These are phyloP conservation scores for Zootoca vivipara DNA, from an alignment of 2,113 vertebrate genomes.

Conservation along the genomic window DNA sequence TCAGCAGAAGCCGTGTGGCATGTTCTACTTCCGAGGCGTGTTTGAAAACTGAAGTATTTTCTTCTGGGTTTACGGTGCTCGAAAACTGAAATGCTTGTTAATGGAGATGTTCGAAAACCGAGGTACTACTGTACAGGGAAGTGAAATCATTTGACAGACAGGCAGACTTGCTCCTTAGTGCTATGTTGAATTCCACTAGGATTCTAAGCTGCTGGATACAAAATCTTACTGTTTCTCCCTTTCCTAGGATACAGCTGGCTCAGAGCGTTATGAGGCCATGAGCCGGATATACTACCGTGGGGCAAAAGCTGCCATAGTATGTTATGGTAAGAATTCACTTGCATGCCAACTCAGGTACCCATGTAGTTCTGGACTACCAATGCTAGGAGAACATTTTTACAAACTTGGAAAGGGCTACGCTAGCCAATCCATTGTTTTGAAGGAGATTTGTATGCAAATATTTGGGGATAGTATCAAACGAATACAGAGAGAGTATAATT, in stretches of 20 bases:
- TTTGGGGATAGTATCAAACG: neutral
- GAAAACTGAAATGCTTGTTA: too few species aligned
- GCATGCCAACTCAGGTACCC: too few species aligned
- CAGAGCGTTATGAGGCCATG: conserved; percentile 97
- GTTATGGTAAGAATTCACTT: conserved; percentile 84
- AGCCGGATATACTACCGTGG: conserved; percentile 98
- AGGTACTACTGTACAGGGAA: too few species aligned
- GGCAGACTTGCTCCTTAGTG: too few species aligned
- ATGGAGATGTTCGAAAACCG: too few species aligned
- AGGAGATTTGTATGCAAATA: neutral
- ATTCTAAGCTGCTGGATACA: neutral
- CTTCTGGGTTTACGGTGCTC: too few species aligned
- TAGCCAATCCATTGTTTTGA: neutral
- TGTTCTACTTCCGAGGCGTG: too few species aligned
- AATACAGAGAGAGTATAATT: neutral
- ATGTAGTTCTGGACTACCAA: neutral
- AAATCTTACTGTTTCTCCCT: neutral
- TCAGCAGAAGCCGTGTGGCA: too few species aligned
- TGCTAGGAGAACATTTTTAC: too few species aligned
- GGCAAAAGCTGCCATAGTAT: conserved; percentile 92
- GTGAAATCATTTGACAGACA: too few species aligned
- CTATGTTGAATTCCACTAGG: too few species aligned
- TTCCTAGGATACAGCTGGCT: conserved; percentile 93
- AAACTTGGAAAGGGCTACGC: neutral
- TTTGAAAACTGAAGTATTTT: too few species aligned